phyloP scores from a whole-genome alignment of 1,140 invertebrate species.

The Neelides sp. region DNA sequence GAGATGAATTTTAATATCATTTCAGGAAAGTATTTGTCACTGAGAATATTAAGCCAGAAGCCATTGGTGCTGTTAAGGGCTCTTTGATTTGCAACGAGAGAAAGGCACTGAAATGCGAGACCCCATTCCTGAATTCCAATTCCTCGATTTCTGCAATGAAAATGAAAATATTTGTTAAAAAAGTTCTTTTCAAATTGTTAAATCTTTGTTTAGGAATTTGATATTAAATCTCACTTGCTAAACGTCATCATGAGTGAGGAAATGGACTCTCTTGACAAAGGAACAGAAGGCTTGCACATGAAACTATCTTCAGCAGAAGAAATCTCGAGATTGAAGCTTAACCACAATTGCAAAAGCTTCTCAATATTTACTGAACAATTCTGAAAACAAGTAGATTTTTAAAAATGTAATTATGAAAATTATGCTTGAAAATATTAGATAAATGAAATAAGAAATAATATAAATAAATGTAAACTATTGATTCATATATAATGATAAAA shows the following conservation, averaged over 20 bases:
- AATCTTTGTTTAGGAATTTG: background rate
- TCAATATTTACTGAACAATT: conserved; percentile 29
- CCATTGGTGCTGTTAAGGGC: conserved; percentile 16
- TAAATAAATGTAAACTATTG: background rate
- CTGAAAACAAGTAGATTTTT: conserved; percentile 14
- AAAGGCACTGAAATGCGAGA: conserved; percentile 49
- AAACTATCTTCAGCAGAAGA: conserved; percentile 16
- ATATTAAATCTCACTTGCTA: conserved; percentile 25
- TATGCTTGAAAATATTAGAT: background rate
- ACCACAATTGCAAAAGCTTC: conserved; percentile 32
- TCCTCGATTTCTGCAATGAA: conserved; percentile 43
- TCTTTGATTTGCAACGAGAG: conserved; percentile 31
- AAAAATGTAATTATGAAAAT: background rate
- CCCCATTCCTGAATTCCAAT: conserved; percentile 61
- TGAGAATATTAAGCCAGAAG: conserved; percentile 20
- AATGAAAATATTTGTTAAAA: conserved; percentile 9
- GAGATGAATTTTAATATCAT: conserved; percentile 59
- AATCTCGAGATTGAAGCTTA: conserved; percentile 32
- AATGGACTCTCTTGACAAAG: conserved; percentile 28
- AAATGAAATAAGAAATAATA: background rate
- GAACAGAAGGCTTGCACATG: conserved; percentile 29
- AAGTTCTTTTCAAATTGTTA: background rate
- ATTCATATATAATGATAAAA: no score
- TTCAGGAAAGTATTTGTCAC: conserved; percentile 34
- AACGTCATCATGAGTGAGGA: conserved; percentile 30